Conservation (phyloP, 2,113 vertebrate species). For the Nyctereutes procyonoides region DNA sequence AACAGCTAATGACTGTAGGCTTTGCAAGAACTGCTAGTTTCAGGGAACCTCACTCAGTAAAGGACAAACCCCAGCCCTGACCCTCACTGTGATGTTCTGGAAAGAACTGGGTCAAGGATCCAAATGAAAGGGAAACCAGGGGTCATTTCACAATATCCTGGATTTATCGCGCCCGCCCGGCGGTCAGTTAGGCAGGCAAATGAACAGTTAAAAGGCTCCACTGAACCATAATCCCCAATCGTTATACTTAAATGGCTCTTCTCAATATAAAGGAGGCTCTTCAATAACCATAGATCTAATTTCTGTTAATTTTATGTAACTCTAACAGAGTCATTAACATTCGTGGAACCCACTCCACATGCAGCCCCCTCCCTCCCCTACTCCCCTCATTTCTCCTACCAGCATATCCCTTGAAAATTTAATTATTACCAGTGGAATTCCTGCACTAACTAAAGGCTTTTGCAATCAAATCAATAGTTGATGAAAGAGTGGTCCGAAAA, state of each 20-base stretch:
- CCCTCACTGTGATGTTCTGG: constrained; percentile 62
- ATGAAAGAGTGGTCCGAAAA: constrained; percentile 75
- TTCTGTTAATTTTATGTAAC: constrained; percentile 86
- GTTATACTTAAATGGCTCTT: constrained; percentile 85
- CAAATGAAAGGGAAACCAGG: constrained; percentile 78
- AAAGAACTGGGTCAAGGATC: constrained; percentile 74
- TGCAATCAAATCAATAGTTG: constrained; percentile 78
- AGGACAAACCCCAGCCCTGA: constrained; percentile 72
- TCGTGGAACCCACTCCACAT: constrained; percentile 56
- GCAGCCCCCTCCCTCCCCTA: not conserved
- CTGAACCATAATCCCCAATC: constrained; percentile 82
- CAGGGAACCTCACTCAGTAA: constrained; percentile 73
- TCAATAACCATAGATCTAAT: constrained; percentile 85
- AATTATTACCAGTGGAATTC: constrained; percentile 81
- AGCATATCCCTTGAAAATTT: constrained; percentile 82
- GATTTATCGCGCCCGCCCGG: constrained; percentile 55
- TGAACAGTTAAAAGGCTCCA: constrained; percentile 85
- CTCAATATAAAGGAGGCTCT: constrained; percentile 82
- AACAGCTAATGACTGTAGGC: constrained; percentile 77
- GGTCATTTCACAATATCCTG: constrained; percentile 73
- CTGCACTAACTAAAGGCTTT: constrained; percentile 76
- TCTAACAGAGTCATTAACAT: constrained; percentile 77
- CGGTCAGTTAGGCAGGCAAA: constrained; percentile 83
- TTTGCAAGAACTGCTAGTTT: constrained; percentile 76
- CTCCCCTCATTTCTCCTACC: constrained; percentile 66